Percentiles rank a stretch among this genome's conserved stretches.
Conservation (phyloP, 1,140 invertebrate species). For the Drosophila neocordata region DNA sequence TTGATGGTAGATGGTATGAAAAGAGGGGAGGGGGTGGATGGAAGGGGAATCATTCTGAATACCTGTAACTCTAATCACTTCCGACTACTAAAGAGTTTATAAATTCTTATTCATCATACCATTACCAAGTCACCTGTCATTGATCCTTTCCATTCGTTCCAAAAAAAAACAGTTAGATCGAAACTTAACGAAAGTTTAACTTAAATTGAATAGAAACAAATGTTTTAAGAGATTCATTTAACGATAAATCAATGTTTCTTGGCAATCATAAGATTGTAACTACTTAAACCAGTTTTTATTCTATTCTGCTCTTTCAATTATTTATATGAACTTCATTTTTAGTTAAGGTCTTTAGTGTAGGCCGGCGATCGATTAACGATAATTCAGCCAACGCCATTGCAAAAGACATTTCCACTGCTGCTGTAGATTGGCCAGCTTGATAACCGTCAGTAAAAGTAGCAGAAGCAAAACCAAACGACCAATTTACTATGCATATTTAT, state of each 20-base stretch:
- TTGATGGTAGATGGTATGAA: background rate
- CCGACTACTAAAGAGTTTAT: constrained; percentile 63
- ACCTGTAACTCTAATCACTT: constrained; percentile 58
- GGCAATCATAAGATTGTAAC: no score
- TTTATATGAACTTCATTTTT: constrained; percentile 39
- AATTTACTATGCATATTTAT: constrained; percentile 80
- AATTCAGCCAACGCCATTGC: constrained; percentile 42
- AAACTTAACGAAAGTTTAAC: no score
- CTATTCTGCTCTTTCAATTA: constrained; percentile 42
- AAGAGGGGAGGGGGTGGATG: background rate
- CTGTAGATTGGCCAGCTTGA: constrained; percentile 55
- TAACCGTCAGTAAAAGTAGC: constrained; percentile 47
- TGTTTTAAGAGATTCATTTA: no score
- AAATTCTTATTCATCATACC: constrained; percentile 27
- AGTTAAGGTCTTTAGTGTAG: constrained; percentile 38
- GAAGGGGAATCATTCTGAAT: constrained; percentile 32
- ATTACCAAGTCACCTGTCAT: no score
- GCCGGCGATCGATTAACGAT: constrained; percentile 71
- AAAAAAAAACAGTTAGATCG: no score
- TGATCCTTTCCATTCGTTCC: no score
- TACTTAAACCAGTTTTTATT: background rate
- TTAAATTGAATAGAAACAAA: no score
- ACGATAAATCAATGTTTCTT: no score
- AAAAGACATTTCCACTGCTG: constrained; percentile 30
- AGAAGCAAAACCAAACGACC: constrained; percentile 26